phyloP scores from a whole-genome alignment of 2,888 invertebrate species.

The Hirtodrosophila histrioides region DNA sequence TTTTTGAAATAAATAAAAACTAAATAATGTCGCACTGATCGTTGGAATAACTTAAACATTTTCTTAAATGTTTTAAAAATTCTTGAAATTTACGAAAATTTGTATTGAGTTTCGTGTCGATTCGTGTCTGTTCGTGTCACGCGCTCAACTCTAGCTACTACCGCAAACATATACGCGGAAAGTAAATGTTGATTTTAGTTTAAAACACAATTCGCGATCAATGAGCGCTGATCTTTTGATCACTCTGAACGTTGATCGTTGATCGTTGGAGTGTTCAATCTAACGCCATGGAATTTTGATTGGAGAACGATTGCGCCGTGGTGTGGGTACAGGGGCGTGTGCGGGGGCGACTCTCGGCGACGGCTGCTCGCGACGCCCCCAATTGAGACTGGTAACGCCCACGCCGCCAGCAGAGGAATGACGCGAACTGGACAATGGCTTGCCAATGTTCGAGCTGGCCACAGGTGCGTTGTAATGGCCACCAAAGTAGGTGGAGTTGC shows the following conservation, averaged over 20 bases:
- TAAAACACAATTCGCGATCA: constrained; percentile 8
- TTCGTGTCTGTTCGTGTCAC: constrained; percentile 35
- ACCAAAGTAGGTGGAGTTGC: constrained; percentile 65
- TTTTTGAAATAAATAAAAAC: too few relatives aligned
- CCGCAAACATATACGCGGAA: neutral
- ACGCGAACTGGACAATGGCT: constrained; percentile 39
- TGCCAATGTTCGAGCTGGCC: constrained; percentile 1
- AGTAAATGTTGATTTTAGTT: constrained; percentile 5
- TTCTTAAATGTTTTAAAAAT: too few relatives aligned
- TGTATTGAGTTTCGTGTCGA: neutral
- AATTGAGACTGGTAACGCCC: constrained; percentile 53
- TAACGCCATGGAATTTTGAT: constrained; percentile 83
- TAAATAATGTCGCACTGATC: too few relatives aligned
- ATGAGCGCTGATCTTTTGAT: constrained; percentile 25
- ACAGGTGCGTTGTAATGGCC: constrained; percentile 70
- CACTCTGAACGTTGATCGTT: neutral
- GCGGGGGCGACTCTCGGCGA: constrained; percentile 34
- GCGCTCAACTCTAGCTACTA: constrained; percentile 11
- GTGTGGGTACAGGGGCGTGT: constrained; percentile 56
- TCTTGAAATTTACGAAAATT: constrained; percentile 5
- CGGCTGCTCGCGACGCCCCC: constrained; percentile 72
- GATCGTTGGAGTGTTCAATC: constrained; percentile 38
- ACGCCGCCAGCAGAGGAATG: constrained; percentile 23
- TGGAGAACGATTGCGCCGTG: constrained; percentile 83
- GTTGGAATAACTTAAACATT: too few relatives aligned